Evolutionary conservation across 2,113 vertebrate species (phyloP).

Genomic region (Thalassoma bifasciatum): DNA sequence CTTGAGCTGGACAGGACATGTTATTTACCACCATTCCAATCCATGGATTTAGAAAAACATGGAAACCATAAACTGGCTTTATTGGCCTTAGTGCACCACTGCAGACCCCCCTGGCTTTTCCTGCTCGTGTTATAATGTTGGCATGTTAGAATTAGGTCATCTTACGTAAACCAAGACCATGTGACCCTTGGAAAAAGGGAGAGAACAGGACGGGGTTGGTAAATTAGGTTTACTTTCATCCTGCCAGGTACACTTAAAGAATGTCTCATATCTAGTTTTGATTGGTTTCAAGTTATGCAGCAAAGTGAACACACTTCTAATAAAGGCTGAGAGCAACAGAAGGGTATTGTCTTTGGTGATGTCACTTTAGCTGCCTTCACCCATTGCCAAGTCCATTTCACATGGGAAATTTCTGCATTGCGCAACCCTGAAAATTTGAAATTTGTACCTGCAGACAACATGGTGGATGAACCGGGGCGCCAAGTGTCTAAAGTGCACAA

Average conservation of each 20-base stretch:
- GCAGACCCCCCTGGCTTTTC: constrained; percentile 30
- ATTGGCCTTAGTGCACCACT: constrained; percentile 43
- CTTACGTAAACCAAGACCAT: constrained; percentile 64
- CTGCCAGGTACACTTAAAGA: neutral
- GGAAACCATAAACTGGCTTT: constrained; percentile 65
- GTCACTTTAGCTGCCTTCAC: too few species aligned
- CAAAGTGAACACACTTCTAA: neutral
- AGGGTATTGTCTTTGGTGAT: neutral
- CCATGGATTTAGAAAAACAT: constrained; percentile 48
- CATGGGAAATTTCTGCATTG: too few species aligned
- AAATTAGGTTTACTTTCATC: constrained; percentile 16
- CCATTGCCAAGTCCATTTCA: too few species aligned
- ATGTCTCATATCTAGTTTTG: too few species aligned
- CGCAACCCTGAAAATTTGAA: too few species aligned
- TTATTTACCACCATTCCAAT: constrained; percentile 24
- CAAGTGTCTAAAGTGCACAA: too few species aligned
- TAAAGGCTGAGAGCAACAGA: too few species aligned
- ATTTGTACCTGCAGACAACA: too few species aligned
- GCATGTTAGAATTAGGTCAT: constrained; percentile 66
- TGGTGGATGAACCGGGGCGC: too few species aligned
- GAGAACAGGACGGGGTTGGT: neutral
- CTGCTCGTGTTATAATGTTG: constrained; percentile 55
- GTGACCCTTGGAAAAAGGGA: constrained; percentile 32
- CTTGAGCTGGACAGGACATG: neutral
- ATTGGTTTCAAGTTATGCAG: neutral